Evolutionary conservation across 2,113 vertebrate species (phyloP), one percentile per base, ranked within the genome.

Genomic region (Bostrychus sinensis): DNA sequence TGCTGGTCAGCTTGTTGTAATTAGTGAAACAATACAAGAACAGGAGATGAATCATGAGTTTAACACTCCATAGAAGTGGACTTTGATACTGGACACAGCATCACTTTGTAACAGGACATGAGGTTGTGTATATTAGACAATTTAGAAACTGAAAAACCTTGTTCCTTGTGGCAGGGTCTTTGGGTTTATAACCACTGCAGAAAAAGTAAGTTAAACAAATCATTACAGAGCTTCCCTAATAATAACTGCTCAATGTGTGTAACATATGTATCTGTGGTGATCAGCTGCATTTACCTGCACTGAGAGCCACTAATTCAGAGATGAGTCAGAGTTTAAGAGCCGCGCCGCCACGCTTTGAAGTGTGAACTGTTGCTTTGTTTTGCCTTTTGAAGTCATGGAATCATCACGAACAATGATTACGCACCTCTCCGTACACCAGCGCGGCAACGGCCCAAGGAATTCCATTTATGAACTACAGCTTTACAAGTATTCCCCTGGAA

Each of bases 261-360:
- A 62, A 62, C 82, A 88, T 78, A 68, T 83, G 76, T 61, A 51
- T 70, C 61, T 37, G 57, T 14, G 60, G 55, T 66, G 45, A n/a
- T 50, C 63, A 37, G 62, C 72, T 34, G 46, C 41, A 1, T 78
- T 70, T 66, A 82, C 83, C 83, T 84, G 79, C 30, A 55, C 37
- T 62, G 60, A 81, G 51, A 75, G 74, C 34, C 66, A 48, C 74
- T 70, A 53, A 13, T 60, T 75, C 42, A 4, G 36, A 7, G 58
- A 81, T 82, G 87, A 86, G 59, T 85, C 78, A 82, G 53, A 43
- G 34, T 75, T 79, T 81, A 77, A 82, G 37, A 77, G 70, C 70
- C 23, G 50, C 45, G 45, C 32, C 4, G 80, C 38, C 7, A 46
- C 45, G 22, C 78, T 86, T 84, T 82, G 70, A 86, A 73, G 78